Evolutionary conservation across 2,888 invertebrate species (phyloP), one percentile per base, ranked within the genome.

Genomic region (Yponomeuta sedellus): DNA sequence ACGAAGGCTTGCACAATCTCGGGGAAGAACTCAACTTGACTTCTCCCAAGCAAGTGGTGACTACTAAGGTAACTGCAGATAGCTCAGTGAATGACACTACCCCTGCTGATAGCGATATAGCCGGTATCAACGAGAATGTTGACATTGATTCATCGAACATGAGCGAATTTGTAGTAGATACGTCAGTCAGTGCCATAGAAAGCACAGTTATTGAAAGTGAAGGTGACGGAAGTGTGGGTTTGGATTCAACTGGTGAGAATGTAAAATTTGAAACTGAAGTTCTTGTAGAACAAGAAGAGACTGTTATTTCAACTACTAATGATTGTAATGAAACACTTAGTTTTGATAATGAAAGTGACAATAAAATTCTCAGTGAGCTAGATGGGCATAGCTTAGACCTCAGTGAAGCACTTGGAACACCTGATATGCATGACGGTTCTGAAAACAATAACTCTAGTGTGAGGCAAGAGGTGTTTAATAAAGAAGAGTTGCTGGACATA

Each of bases 401-500:
- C 25, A 88, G 83, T 79, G 90, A 90, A 70, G 88, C 81, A 6
- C 70, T 91, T 66, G 77, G 82, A 19, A 81, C 86, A 39, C 85
- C 88, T 16, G 83, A 86, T 75, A 73, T 81, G 20, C 70, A 80
- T 67, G 84, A 83, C 65, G 79, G 78, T 72, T 71, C 75, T 25
- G 88, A 88, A 73, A 88, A 88, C 70, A 89, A 89, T 70, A 88
- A 88, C 68, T 52, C 82, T 73, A 66, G 77, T 58, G 71, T 71
- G 4, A 78, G 80, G 67, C 83, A 88, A 69, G 88, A 89, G 74
- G 83, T 91, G 16, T 88, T 91, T 69, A 91, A 91, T 70, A 91
- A 91, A 71, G 90, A 91, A 70, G 90, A 91, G 70, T 70, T 91
- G 28, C 72, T 91, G 64, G 88, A 90, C 70, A 91, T 91, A 68